Conservation (phyloP, 2,888 invertebrate species). For the Chymomyza amoena region DNA sequence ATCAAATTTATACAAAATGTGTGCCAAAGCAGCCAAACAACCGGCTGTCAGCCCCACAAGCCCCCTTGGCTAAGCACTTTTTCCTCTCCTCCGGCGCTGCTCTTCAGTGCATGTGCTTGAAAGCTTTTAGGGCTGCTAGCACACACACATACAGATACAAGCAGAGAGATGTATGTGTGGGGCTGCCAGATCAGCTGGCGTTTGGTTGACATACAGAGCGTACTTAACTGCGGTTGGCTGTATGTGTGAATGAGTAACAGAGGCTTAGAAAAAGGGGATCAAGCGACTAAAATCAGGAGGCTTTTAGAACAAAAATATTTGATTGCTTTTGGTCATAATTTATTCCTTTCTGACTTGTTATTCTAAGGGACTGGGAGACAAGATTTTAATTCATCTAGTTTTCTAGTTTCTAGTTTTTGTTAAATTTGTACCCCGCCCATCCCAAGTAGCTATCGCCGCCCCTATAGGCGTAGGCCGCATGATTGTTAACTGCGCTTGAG, state of each 20-base stretch:
- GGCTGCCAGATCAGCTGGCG: conserved; percentile 28
- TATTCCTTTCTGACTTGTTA: no score
- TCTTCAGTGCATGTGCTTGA: conserved; percentile 43
- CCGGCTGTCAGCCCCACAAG: neutral
- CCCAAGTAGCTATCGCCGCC: neutral
- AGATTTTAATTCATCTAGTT: neutral
- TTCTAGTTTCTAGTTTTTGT: no score
- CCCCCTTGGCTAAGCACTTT: neutral
- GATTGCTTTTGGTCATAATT: no score
- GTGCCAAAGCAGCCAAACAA: neutral
- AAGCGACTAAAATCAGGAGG: no score
- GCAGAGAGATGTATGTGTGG: neutral
- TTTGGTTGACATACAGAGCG: neutral
- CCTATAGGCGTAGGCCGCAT: conserved; percentile 20
- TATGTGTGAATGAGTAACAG: neutral
- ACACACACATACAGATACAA: conserved; percentile 22
- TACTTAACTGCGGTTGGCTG: neutral
- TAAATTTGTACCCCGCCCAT: neutral
- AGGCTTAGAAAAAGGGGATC: no score
- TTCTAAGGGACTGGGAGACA: no score
- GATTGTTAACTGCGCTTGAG: neutral
- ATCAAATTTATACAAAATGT: conserved; percentile 4
- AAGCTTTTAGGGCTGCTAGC: conserved; percentile 53
- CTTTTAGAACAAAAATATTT: no score
- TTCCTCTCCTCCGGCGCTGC: neutral